Evolutionary conservation across 1,140 invertebrate species (phyloP).

Genomic region (Harlomillsia oculata): DNA sequence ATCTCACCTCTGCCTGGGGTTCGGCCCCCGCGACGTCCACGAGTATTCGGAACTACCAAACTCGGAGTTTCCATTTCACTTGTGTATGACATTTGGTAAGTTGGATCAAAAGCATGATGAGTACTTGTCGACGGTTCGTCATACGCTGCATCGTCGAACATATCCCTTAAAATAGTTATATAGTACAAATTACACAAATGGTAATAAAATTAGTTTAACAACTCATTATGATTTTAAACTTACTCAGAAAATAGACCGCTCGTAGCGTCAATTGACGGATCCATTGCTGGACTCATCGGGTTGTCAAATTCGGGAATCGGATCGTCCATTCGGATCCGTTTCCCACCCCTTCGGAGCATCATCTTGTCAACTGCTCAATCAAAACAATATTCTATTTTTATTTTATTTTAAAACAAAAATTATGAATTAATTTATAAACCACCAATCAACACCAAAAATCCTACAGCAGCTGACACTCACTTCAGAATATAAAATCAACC

Average conservation of each 20-base stretch:
- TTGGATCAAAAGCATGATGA: conserved; percentile 1
- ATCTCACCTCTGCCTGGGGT: conserved; percentile 3
- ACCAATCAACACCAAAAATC: no score
- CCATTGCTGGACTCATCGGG: conserved; percentile 59
- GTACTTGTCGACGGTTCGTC: background rate
- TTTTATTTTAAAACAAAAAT: no score
- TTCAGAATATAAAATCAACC: no score
- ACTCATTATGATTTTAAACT: background rate
- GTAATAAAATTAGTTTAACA: no score
- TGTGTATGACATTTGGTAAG: conserved; percentile 2
- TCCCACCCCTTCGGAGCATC: conserved; percentile 73
- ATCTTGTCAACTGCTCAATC: no score
- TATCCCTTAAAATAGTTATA: no score
- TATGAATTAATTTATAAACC: no score
- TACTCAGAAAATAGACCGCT: conserved; percentile 40
- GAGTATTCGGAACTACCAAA: background rate
- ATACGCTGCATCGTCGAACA: background rate
- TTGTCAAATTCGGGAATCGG: conserved; percentile 70
- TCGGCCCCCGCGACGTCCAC: background rate
- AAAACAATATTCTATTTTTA: no score
- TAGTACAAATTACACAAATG: no score
- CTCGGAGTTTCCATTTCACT: background rate
- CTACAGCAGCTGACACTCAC: no score
- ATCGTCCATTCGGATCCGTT: conserved; percentile 69
- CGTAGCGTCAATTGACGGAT: conserved; percentile 31